Evolutionary conservation across 2,888 invertebrate species (phyloP).

Genomic region (Mantis religiosa): DNA sequence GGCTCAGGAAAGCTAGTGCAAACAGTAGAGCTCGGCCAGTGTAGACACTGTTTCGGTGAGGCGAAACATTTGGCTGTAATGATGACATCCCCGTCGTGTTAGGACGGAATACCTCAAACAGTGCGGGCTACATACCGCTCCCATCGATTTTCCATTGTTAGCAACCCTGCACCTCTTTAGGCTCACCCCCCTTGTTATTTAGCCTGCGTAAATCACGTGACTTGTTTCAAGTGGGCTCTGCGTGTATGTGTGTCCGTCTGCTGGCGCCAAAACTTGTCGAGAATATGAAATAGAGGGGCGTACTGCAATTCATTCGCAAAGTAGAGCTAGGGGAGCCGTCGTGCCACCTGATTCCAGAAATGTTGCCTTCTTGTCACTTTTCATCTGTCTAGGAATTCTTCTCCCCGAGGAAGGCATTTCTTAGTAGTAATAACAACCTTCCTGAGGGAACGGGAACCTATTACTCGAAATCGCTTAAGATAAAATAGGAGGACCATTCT

Average conservation of each 20-base stretch:
- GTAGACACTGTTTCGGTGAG: neutral
- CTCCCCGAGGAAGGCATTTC: neutral
- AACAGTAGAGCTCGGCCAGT: neutral
- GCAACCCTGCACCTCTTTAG: neutral
- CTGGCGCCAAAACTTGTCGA: neutral
- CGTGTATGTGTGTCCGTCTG: neutral
- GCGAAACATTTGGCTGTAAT: neutral
- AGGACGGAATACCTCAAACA: neutral
- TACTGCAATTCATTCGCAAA: neutral
- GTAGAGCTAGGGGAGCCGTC: neutral
- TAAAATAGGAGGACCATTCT: neutral
- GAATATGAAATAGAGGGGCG: constrained; percentile 7
- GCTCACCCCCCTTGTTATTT: neutral
- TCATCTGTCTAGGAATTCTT: neutral
- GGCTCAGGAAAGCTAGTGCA: neutral
- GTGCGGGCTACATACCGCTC: neutral
- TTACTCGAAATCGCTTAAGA: neutral
- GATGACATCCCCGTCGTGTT: neutral
- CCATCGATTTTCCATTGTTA: constrained; percentile 14
- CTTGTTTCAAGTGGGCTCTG: constrained; percentile 4
- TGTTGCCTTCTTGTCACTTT: neutral
- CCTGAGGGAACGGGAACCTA: neutral
- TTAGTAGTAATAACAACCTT: neutral
- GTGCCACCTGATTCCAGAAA: neutral
- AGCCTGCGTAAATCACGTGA: constrained; percentile 1